A percentile compares a stretch with the other conserved stretches of the same genome.
Evolutionary conservation across 2,113 vertebrate species (phyloP).

Genomic region (Pelobates fuscus): DNA sequence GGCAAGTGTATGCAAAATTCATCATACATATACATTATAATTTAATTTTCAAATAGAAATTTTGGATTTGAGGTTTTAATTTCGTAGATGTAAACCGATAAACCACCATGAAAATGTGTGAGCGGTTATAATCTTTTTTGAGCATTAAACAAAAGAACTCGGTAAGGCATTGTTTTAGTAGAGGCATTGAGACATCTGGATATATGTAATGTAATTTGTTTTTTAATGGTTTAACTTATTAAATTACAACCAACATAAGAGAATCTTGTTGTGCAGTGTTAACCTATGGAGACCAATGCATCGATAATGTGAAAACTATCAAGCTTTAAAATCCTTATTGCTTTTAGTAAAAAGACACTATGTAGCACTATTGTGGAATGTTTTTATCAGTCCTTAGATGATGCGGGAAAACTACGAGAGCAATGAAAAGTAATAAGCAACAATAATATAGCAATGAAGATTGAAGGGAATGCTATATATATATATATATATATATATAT

Average conservation of each 20-base stretch:
- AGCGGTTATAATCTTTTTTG: background rate
- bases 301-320: background rate
- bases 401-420: background rate
- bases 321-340: conserved; percentile 1
- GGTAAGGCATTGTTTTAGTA: background rate
- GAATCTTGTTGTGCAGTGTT: background rate
- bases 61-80: background rate
- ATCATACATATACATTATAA: background rate
- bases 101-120: background rate
- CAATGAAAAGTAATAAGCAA: background rate
- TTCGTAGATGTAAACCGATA: background rate
- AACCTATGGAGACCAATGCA: background rate
- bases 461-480: background rate
- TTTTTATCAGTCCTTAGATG: background rate
- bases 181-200: background rate
- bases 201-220: conserved; percentile 11
- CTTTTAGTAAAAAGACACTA: conserved; percentile 7
- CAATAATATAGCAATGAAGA: background rate
- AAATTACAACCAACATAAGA: conserved; percentile 8
- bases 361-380: background rate
- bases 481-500: no score
- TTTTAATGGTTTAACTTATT: conserved; percentile 8
- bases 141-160: background rate
- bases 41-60: conserved; percentile 6
- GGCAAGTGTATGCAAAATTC: conserved; percentile 24